A percentile compares a stretch with the other conserved stretches of the same genome.
phyloP scores from a whole-genome alignment of 2,888 invertebrate species.

The Mythimna impura region DNA sequence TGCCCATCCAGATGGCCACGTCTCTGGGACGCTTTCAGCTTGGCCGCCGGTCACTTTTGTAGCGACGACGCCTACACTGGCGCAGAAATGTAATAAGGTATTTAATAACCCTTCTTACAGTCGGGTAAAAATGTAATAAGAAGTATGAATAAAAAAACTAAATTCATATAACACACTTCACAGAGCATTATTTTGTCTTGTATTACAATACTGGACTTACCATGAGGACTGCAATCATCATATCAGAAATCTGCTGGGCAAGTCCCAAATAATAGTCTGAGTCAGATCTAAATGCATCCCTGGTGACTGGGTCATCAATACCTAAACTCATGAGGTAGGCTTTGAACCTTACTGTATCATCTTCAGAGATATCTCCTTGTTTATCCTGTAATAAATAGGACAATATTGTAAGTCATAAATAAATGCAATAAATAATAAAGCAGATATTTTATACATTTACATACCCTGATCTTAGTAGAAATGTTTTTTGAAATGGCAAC shows the following conservation, averaged over 20 bases:
- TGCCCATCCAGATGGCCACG: too few species aligned
- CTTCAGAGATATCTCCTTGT: constrained; percentile 98
- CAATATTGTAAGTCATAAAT: background rate
- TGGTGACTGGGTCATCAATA: constrained; percentile 99
- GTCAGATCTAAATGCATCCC: constrained; percentile 96
- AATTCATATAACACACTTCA: too few species aligned
- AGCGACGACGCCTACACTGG: too few species aligned
- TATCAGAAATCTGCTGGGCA: constrained; percentile 95
- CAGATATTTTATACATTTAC: constrained; percentile 23
- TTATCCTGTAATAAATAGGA: constrained; percentile 92
- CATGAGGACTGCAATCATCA: constrained; percentile 95
- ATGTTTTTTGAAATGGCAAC: constrained; percentile 97
- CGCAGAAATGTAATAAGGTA: too few species aligned
- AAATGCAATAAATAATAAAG: background rate
- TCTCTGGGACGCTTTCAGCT: too few species aligned
- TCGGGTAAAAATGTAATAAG: too few species aligned
- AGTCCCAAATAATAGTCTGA: constrained; percentile 96
- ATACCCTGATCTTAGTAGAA: constrained; percentile 96
- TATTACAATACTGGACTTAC: constrained; percentile 81
- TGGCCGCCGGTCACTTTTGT: too few species aligned
- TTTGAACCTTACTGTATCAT: constrained; percentile 99
- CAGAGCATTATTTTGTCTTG: background rate
- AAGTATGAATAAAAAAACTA: too few species aligned
- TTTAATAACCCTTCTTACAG: too few species aligned
- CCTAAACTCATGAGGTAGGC: constrained; percentile 98